Evolutionary conservation across 1,140 invertebrate species (phyloP), one percentile per base, ranked within the genome.

Genomic region (Drosophila subpulchrella): DNA sequence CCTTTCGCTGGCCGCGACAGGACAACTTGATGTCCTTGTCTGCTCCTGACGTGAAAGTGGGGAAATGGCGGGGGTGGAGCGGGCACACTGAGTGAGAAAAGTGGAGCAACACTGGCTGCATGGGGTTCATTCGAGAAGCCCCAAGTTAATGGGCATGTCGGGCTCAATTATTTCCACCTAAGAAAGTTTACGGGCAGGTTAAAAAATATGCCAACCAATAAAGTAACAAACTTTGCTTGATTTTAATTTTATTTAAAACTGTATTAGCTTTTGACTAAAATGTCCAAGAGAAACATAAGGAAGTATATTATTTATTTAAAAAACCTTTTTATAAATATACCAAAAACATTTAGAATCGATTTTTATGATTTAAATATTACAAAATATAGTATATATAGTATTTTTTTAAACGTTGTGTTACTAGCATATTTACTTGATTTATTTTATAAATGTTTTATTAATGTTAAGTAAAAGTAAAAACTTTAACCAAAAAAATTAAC

Each of bases 11-110:
- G 73, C 42, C 67, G 58, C 78, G 62, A 62, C 72, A 77, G 73
- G 56, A 62, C 68, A 65, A 70, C 59, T 70, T 63, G 61, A 66
- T 80, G 57, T 61, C 62, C 56, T 55, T 84, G 66, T 84, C 81
- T 76, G 81, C 47, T 47, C 56, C 41, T 54, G 36, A 63, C 60
- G 77, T 47, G 20, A 46, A 24, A 51, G 57, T 41, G 50, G 38
- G 30, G 44, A 36, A 27, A 27, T 4, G 15, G 10, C 20, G 30
- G 24, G 24, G 47, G 47, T n/a, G n/a, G n/a, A 24, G 42, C 12
- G 38, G 27, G 24, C 17, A 44, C 24, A 48, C 30, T 36, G 65
- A 57, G 66, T 72, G 53, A 15, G 30, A 58, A 58, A 71, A 71
- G 66, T 58, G 46, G 66, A 72, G 30, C 65, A 71, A 58, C 68